phyloP scores from a whole-genome alignment of 2,797 vertebrate species.

The Coluber constrictor region DNA sequence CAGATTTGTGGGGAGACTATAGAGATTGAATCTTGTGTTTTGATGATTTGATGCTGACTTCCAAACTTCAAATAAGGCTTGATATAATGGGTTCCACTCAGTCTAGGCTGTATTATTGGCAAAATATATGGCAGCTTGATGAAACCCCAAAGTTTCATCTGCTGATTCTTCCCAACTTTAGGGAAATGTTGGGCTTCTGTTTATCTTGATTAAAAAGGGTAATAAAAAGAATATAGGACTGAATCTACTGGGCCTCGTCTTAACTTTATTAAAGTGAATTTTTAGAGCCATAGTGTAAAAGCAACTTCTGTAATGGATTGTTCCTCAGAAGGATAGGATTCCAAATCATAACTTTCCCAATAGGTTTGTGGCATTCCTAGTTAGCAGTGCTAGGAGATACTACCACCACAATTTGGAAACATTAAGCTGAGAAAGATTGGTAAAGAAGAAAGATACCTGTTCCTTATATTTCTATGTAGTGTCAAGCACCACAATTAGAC shows the following conservation, averaged over 20 bases:
- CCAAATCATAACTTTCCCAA: not conserved
- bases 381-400: not conserved
- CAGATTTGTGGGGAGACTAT: not conserved
- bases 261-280: not conserved
- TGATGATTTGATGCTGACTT: not conserved
- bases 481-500: not conserved
- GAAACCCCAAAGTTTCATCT: not conserved
- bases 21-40: not conserved
- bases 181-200: not conserved
- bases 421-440: not conserved
- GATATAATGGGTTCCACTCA: not conserved
- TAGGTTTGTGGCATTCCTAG: not conserved
- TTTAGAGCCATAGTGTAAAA: not conserved
- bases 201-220: not conserved
- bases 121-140: not conserved
- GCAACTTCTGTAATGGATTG: not conserved
- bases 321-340: not conserved
- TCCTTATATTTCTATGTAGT: not conserved
- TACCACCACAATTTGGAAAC: not conserved
- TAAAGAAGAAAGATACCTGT: no score
- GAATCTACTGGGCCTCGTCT: not conserved
- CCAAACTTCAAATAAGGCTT: not conserved
- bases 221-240: not conserved
- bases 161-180: not conserved
- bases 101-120: not conserved